Base-by-base conservation (phyloP, 2,888 invertebrate genomes). In the Prosapia bicincta region DNA sequence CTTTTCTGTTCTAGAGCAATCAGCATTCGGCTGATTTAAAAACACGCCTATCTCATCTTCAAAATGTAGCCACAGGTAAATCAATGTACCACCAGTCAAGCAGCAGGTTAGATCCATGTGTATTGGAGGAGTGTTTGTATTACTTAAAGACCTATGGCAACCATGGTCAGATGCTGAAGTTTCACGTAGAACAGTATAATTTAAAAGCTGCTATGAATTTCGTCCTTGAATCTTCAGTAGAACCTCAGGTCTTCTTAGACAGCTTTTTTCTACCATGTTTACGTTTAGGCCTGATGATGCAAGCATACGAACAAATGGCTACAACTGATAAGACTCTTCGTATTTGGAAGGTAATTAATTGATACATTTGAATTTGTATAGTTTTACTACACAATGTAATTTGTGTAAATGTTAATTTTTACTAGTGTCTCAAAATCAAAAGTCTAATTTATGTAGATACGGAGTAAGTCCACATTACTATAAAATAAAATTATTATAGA, bases 141-240 rank as follows among this genome's bases (percentile, higher is more conserved):
- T 97, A 97, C 84, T 86, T 97, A 2, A 87, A 89, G 2, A 91
- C 90, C 77, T 97, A 96, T 82, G 96, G 95, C 0, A 92, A 91
- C 2, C 91, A 92, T 82, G 86, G 89, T 0, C 91, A 92, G 10
- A 89, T 93, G 74, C 87, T 96, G 72, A 89, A 90, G 76, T 96
- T 96, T 83, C 91, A 92, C 80, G 20, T 54, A 1, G 54, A 54
- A 10, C 54, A 54, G 20, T 20, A 54, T 20, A 54, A 54, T 20
- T 20, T 54, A 20, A n/a, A 20, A 3, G 54, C 94, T 20, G 76
- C 74, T 26, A 70, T 78, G 28, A 67, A 32, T 25, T 30, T 72
- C 25, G 70, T 73, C 13, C 69, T 74, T 26, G 69, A 72, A 24
- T 15, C 26, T 26, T 69, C 71, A 3, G 71, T 78, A n/a, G 78